Evolutionary conservation across 2,797 vertebrate genomes (phyloP).

Genomic region (Pyrocephalus nanus): DNA sequence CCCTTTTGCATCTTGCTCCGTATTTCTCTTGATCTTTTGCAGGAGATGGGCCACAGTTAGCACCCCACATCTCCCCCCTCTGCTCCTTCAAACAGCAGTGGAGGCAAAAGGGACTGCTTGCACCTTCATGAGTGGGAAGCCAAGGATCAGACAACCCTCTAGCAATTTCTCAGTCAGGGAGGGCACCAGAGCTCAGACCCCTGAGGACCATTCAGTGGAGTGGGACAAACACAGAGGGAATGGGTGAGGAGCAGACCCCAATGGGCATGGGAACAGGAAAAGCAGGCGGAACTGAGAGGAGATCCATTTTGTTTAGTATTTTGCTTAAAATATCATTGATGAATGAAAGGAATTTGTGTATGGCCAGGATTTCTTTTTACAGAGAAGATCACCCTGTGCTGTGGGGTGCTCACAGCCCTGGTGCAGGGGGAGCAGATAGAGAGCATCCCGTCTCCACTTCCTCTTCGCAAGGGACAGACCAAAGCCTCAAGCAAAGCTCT

Average conservation of each 20-base stretch:
- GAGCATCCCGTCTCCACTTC: accelerated
- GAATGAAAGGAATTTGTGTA: not conserved
- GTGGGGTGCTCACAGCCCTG: accelerated
- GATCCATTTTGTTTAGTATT: not conserved
- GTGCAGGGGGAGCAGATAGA: not conserved
- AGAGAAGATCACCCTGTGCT: not conserved
- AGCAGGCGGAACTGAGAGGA: not conserved
- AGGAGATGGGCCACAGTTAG: not conserved
- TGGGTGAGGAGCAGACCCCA: not conserved
- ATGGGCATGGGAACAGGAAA: accelerated
- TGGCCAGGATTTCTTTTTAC: accelerated
- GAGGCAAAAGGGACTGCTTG: accelerated
- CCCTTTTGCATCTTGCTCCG: not conserved
- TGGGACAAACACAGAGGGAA: accelerated
- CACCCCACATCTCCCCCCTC: not conserved
- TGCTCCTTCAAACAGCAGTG: not conserved
- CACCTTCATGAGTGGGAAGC: accelerated
- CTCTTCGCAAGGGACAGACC: not conserved
- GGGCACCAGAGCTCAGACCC: not conserved
- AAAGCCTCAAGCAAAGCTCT: not conserved
- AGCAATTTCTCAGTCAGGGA: not conserved
- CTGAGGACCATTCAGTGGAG: accelerated
- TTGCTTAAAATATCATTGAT: not conserved
- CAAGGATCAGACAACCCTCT: not conserved
- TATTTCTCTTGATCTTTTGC: not conserved